Evolutionary conservation across 2,113 vertebrate species (phyloP), one percentile per base, ranked within the genome.

Genomic region (Brachypodius melanocephalos): DNA sequence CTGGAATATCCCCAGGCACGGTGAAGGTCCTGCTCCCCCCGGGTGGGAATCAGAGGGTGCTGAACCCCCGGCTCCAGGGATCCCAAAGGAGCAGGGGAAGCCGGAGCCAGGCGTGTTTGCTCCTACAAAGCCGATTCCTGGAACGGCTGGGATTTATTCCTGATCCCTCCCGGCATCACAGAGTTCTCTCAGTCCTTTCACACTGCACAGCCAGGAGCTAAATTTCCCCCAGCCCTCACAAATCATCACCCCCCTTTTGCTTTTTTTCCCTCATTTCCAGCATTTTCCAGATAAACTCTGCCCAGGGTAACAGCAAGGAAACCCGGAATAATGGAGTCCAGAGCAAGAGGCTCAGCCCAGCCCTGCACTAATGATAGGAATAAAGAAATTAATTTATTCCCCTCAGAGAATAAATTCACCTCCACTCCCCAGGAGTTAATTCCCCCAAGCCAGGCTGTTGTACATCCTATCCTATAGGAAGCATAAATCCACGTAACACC

Each of bases 71-170:
- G 3, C 19, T 34, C 52, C 52, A 0, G 0, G 0, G 28, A 10
- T 3, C 12, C 63, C 19, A 1, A 22, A 13, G 1, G 1, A 25
- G 24, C 36, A 0, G 71, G 45, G 29, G 7, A 10, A 75, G 34
- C 38, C 0, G 11, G 7, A 54, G 34, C 38, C 28, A 3, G 52
- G 1, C 0, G 4, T 0, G 0, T 52, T 80, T 4, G 51, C 4
- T 32, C 20, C 29, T 0, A 2, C 31, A n/a, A 6, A 36, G 17
- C 45, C 0, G 12, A n/a, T 66, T 59, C 6, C n/a, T 26, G 85
- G 40, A 14, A 40, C 1, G 19, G 31, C 12, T 77, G 4, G 2
- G 82, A 2, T 62, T 74, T 17, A 40, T 54, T 24, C 69, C 78
- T 2, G 0, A 16, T 6, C 66, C 51, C n/a, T 32, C 32, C 49